phyloP scores from a whole-genome alignment of 2,888 invertebrate species.

The Brenthis ino region DNA sequence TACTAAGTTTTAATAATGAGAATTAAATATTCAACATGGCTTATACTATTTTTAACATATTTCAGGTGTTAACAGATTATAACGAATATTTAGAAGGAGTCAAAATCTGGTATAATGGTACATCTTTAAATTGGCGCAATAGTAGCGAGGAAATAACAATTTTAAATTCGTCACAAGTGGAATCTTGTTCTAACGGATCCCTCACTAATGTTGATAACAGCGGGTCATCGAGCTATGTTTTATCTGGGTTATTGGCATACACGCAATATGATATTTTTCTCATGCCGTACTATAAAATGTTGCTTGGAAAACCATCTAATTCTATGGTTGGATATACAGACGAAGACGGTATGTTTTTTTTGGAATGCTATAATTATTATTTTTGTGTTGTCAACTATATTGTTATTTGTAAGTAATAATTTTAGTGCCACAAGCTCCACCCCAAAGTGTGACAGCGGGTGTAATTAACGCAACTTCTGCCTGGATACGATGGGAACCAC shows the following conservation, averaged over 20 bases:
- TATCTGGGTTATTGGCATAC: conserved; percentile 90
- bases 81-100: conserved; percentile 85
- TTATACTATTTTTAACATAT: conserved; percentile 35
- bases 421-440: conserved; percentile 89
- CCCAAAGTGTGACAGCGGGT: conserved; percentile 89
- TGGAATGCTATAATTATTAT: not conserved
- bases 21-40: conserved; percentile 24
- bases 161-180: conserved; percentile 57
- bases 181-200: conserved; percentile 82
- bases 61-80: conserved; percentile 78
- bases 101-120: conserved; percentile 84
- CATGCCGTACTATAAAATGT: conserved; percentile 92
- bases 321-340: conserved; percentile 91
- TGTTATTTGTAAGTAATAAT: conserved; percentile 51
- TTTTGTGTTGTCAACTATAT: conserved; percentile 13
- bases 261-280: conserved; percentile 96
- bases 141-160: conserved; percentile 61
- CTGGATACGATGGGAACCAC: conserved; percentile 91
- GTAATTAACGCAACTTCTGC: conserved; percentile 92
- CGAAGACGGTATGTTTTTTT: conserved; percentile 86
- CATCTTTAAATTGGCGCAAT: conserved; percentile 74
- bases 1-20: conserved; percentile 13
- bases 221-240: conserved; percentile 87
- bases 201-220: conserved; percentile 87
- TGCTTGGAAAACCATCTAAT: conserved; percentile 96